phyloP scores from a whole-genome alignment of 92 coral and sea anemone species.

The Ricordea florida region DNA sequence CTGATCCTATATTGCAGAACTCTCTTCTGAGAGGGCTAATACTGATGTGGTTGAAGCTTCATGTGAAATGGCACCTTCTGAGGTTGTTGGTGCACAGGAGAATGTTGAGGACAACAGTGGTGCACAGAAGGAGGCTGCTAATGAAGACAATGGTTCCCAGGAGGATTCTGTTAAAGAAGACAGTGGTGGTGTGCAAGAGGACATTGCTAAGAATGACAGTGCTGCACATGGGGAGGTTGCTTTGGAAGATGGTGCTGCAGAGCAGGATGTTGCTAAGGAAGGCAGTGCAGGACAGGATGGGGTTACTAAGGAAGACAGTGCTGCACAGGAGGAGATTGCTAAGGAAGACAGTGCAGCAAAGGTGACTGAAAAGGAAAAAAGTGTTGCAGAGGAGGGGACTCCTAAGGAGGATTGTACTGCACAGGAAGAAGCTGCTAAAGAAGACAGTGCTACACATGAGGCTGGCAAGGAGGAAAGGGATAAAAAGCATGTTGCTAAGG shows the following conservation, averaged over 20 bases:
- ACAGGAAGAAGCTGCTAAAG: conserved; percentile 24
- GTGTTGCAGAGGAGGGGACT: neutral
- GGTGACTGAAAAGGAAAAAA: neutral
- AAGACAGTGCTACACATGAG: neutral
- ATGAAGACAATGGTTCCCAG: neutral
- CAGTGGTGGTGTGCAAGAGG: too few relatives aligned
- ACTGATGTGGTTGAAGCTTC: too few relatives aligned
- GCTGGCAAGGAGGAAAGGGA: neutral
- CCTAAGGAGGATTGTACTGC: neutral
- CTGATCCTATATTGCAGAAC: too few relatives aligned
- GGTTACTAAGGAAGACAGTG: conserved; percentile 5
- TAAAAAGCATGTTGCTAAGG: neutral
- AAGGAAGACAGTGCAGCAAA: conserved; percentile 5
- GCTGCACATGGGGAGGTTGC: too few relatives aligned
- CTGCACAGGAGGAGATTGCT: neutral
- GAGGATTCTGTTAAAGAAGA: conserved; percentile 2
- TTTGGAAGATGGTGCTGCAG: neutral
- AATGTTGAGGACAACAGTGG: too few relatives aligned
- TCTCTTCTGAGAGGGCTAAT: too few relatives aligned
- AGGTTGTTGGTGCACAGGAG: too few relatives aligned
- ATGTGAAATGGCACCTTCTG: too few relatives aligned
- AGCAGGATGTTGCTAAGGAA: neutral
- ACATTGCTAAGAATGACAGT: too few relatives aligned
- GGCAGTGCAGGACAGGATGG: neutral
- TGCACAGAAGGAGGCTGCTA: neutral